A percentile compares a stretch with the other conserved stretches of the same genome.
phyloP scores from a whole-genome alignment of 2,797 vertebrate genomes.

The Rhincodon typus region DNA sequence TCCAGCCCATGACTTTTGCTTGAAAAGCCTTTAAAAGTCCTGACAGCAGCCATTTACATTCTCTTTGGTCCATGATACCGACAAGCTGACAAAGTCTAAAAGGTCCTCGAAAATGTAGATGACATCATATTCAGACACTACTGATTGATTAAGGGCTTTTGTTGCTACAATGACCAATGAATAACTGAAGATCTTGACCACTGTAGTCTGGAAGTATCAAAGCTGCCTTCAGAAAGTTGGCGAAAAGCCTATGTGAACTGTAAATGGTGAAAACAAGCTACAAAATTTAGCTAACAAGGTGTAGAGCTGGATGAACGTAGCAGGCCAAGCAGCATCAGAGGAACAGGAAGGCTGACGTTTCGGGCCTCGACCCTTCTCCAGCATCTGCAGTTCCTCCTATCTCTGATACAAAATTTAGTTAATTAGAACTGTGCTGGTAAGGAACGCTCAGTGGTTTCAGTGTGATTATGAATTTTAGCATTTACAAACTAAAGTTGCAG shows the following conservation, averaged over 20 bases:
- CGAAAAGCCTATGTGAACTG: background rate
- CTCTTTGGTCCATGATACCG: constrained; percentile 21
- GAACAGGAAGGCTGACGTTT: too few species aligned
- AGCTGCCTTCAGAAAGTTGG: background rate
- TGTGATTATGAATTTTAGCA: background rate
- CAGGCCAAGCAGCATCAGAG: too few species aligned
- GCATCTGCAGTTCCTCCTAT: too few species aligned
- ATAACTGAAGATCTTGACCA: constrained; percentile 19
- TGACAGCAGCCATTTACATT: constrained; percentile 34
- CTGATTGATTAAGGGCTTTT: constrained; percentile 32
- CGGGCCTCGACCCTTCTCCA: too few species aligned
- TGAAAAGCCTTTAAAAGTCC: constrained; percentile 35
- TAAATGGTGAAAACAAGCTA: background rate
- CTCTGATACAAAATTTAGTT: background rate
- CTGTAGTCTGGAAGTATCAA: background rate
- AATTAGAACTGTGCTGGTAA: background rate
- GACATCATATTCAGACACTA: constrained; percentile 30
- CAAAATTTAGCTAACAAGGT: background rate
- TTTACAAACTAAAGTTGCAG: background rate
- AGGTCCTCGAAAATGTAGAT: constrained; percentile 27
- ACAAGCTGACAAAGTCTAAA: constrained; percentile 32
- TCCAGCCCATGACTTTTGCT: constrained; percentile 24
- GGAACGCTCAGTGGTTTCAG: background rate
- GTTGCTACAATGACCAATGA: constrained; percentile 11
- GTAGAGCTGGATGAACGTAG: too few species aligned